Percentiles rank a stretch among this genome's conserved stretches.
These are phyloP conservation scores for Enteromius treurensis DNA, from an alignment of 2,797 vertebrate genomes.

Conservation along the genomic window DNA sequence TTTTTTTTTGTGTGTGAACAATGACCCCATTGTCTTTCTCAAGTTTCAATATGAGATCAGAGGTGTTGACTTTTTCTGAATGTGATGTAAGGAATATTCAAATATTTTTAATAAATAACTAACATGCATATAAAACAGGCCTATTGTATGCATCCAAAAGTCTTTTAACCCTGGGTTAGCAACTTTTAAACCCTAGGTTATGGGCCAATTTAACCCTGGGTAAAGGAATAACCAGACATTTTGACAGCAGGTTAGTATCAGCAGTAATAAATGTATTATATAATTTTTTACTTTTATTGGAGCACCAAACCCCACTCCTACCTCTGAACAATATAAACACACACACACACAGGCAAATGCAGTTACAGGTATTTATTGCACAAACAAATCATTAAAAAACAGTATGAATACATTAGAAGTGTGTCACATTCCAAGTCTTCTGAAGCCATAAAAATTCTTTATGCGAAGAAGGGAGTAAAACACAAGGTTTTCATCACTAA, in stretches of 20 bases:
- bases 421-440: no score
- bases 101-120: not conserved
- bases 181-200: not conserved
- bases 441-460: no score
- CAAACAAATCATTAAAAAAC: no score
- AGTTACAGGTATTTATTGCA: no score
- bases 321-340: no score
- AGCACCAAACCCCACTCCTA: no score
- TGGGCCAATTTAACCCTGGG: not conserved
- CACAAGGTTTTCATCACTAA: no score
- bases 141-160: not conserved
- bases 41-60: conserved; percentile 3
- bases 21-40: conserved; percentile 31
- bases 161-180: not conserved
- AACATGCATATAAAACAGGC: conserved; percentile 5
- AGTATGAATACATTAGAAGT: no score
- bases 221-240: not conserved
- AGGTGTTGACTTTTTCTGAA: not conserved
- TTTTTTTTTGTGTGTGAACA: conserved; percentile 14
- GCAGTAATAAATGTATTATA: no score
- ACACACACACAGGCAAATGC: no score
- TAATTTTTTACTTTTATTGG: no score
- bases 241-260: not conserved
- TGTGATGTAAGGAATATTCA: not conserved
- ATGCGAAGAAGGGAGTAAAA: no score